A percentile compares a stretch with the other conserved stretches of the same genome.
Conservation (phyloP, 2,113 vertebrate species). For the Vulpes lagopus region DNA sequence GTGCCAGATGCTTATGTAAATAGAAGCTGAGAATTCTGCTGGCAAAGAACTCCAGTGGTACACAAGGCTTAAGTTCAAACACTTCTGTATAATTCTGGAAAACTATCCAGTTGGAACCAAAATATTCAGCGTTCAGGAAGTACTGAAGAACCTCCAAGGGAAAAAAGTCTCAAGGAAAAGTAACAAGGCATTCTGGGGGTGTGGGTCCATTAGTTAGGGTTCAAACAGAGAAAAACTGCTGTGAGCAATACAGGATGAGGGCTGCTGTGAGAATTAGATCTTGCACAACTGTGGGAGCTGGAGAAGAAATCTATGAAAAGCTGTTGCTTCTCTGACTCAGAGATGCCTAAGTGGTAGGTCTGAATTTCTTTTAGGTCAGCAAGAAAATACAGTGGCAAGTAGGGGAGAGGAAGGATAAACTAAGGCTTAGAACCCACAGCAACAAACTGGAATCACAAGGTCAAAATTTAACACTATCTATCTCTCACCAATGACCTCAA, state of each 20-base stretch:
- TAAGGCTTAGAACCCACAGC: background rate
- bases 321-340: background rate
- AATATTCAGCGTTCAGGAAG: background rate
- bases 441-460: background rate
- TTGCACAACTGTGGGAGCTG: background rate
- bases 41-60: background rate
- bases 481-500: background rate
- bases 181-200: background rate
- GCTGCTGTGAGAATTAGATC: background rate
- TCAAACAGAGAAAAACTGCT: background rate
- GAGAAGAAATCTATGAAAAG: background rate
- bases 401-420: background rate
- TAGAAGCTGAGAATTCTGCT: constrained; percentile 29
- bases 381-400: background rate
- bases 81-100: constrained; percentile 6
- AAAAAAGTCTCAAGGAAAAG: background rate
- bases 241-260: background rate
- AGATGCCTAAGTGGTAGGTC: background rate
- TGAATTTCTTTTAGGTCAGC: background rate
- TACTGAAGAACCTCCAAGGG: background rate
- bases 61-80: constrained; percentile 12
- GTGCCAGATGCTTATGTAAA: constrained; percentile 52
- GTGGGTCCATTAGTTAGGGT: background rate
- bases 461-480: background rate
- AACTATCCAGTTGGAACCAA: background rate